These are phyloP conservation scores for Epirrhoe tristata DNA, from an alignment of 2,888 invertebrate genomes.

Conservation along the genomic window DNA sequence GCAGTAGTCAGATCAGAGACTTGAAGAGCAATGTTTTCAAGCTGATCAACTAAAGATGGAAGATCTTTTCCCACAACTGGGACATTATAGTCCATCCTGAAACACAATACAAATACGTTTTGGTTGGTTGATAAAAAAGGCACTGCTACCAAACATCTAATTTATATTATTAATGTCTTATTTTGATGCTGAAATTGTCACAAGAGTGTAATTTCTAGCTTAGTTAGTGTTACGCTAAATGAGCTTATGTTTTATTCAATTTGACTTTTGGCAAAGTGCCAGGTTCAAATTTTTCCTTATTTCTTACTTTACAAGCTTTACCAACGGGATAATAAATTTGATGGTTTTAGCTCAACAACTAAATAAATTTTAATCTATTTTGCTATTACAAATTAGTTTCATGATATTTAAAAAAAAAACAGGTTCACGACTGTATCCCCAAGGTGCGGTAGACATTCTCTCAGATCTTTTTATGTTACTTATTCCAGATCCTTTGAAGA, in stretches of 20 bases:
- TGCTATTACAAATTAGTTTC: no score
- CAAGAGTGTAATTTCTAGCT: not conserved
- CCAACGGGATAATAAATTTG: not conserved
- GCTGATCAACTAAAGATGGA: constrained; percentile 87
- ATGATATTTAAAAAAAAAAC: no score
- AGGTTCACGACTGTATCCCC: no score
- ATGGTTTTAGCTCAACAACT: not conserved
- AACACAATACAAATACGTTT: constrained; percentile 1
- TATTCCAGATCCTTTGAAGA: no score
- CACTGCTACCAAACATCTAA: no score
- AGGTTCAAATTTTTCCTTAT: not conserved
- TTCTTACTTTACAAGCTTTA: not conserved
- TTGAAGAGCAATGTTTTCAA: constrained; percentile 88
- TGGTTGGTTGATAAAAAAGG: no score
- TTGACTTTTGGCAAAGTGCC: constrained; percentile 3
- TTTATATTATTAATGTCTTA: not conserved
- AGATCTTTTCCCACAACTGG: constrained; percentile 87
- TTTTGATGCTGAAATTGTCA: not conserved
- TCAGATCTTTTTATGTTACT: no score
- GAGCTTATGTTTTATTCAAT: not conserved
- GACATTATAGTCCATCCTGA: constrained; percentile 84
- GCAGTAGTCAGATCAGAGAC: constrained; percentile 89
- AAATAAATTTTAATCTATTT: not conserved
- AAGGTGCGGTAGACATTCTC: no score
- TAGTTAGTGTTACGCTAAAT: not conserved